Evolutionary conservation across 2,797 vertebrate species (phyloP).

Genomic region (Glyptemys insculpta): DNA sequence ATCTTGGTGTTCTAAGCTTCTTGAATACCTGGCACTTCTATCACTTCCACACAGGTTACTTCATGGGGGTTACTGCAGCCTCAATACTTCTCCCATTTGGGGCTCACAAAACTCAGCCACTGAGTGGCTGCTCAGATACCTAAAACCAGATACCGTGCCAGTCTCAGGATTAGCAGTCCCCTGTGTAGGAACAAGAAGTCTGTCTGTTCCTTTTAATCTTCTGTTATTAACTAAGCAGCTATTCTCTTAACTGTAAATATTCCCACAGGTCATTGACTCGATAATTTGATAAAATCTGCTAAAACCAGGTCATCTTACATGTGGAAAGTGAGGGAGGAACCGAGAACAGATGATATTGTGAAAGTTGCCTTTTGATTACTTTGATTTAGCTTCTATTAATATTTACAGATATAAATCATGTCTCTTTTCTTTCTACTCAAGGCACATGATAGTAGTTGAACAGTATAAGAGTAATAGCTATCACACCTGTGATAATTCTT

Average conservation of each 20-base stretch:
- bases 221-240: not conserved
- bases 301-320: not conserved
- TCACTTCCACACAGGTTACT: not conserved
- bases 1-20: not conserved
- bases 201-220: not conserved
- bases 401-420: not conserved
- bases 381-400: not conserved
- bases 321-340: conserved; percentile 18
- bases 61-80: not conserved
- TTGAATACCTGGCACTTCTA: not conserved
- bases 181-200: not conserved
- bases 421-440: not conserved
- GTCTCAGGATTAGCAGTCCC: not conserved
- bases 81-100: not conserved
- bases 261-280: not conserved
- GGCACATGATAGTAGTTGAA: not conserved
- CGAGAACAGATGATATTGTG: not conserved
- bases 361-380: conserved; percentile 1
- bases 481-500: not conserved
- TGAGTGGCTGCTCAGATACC: not conserved
- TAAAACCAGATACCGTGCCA: not conserved
- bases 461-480: not conserved
- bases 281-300: not conserved
- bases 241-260: not conserved
- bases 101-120: not conserved